Percentiles rank a stretch among this genome's conserved stretches.
Conservation (phyloP, 2,797 vertebrate genomes). For the Anguilla pacifica region DNA sequence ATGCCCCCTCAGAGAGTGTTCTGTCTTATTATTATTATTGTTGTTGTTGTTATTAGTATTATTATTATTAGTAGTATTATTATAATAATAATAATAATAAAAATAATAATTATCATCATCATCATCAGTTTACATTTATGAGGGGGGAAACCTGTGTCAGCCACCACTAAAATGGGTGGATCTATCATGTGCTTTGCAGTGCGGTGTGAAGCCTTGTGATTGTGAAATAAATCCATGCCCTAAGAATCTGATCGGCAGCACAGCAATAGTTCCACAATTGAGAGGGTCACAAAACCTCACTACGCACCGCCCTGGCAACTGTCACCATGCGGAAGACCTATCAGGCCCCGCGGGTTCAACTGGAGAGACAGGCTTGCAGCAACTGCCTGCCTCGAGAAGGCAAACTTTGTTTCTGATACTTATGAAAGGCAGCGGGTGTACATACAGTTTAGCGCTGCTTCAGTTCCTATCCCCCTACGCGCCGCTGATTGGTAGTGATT, state of each 20-base stretch:
- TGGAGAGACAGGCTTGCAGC: not conserved
- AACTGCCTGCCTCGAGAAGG: not conserved
- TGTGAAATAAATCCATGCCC: not conserved
- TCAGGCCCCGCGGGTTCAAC: not conserved
- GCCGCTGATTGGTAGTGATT: not conserved
- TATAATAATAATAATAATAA: no score
- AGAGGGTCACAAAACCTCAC: not conserved
- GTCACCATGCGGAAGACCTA: not conserved
- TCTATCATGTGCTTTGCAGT: not conserved
- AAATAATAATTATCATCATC: no score
- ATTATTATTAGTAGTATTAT: not conserved
- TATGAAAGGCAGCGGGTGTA: not conserved
- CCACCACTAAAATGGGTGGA: no score
- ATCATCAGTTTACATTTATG: not conserved
- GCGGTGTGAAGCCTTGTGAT: not conserved
- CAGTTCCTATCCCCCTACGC: not conserved
- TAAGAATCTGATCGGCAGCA: no score
- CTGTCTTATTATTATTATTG: no score
- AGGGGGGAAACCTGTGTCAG: not conserved
- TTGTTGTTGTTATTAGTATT: no score
- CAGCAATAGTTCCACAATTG: not conserved
- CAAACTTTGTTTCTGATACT: not conserved
- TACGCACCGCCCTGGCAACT: not conserved
- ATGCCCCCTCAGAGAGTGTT: not conserved
- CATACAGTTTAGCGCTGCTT: not conserved